Evolutionary conservation across 2,888 invertebrate genomes (phyloP).

Genomic region (Fabriciana adippe): DNA sequence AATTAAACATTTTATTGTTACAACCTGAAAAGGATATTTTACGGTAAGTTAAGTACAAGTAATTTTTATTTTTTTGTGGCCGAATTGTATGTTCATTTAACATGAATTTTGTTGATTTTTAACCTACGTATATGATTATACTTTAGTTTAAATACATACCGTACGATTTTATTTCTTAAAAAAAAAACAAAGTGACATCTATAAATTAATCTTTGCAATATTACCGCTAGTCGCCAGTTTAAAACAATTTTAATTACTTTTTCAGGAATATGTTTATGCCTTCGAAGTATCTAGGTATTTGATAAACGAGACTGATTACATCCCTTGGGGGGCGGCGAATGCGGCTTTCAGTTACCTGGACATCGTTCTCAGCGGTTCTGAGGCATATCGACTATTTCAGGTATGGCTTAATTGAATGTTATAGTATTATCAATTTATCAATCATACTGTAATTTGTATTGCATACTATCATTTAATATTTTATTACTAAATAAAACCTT

Average conservation of each 20-base stretch:
- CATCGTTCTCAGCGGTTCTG: constrained; percentile 58
- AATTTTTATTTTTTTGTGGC: background rate
- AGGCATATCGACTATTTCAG: constrained; percentile 56
- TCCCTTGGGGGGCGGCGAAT: constrained; percentile 82
- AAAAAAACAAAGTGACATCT: too few species aligned
- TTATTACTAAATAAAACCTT: too few species aligned
- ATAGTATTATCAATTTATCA: too few species aligned
- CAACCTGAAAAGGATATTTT: too few species aligned
- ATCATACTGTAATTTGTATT: too few species aligned
- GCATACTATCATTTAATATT: too few species aligned
- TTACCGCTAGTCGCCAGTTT: too few species aligned
- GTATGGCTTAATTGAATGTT: constrained; percentile 44
- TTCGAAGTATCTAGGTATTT: constrained; percentile 84
- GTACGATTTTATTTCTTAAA: too few species aligned
- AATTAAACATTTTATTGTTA: too few species aligned
- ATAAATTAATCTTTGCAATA: too few species aligned
- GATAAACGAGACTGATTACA: constrained; percentile 81
- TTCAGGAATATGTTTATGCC: constrained; percentile 71
- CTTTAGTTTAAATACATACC: too few species aligned
- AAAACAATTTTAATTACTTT: constrained; percentile 11
- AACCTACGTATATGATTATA: too few species aligned
- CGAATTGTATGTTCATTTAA: background rate
- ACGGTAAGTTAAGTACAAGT: background rate
- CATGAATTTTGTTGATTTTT: background rate
- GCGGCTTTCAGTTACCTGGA: constrained; percentile 66